Conservation (phyloP, 2,888 invertebrate genomes). For the Tachina lurida region DNA sequence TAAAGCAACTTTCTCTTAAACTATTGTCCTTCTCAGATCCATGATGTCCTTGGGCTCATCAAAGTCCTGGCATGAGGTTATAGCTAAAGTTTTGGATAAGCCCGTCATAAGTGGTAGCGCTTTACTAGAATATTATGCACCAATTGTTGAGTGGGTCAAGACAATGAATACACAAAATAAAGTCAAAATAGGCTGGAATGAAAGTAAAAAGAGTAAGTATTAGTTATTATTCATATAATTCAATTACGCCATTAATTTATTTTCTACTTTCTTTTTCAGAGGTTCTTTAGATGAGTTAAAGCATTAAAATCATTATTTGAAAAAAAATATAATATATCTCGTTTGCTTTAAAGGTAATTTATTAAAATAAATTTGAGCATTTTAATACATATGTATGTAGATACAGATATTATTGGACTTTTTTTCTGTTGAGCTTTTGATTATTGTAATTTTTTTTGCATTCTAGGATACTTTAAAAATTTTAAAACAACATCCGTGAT, state of each 20-base stretch:
- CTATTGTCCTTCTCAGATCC: slow-evolving; percentile 78
- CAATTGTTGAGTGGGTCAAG: slow-evolving; percentile 81
- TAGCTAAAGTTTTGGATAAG: slow-evolving; percentile 88
- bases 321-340: not conserved
- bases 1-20: not conserved
- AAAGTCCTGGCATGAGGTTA: slow-evolving; percentile 90
- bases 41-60: slow-evolving; percentile 87
- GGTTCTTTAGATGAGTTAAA: slow-evolving; percentile 61
- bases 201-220: slow-evolving; percentile 78
- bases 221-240: not conserved
- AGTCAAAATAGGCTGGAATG: slow-evolving; percentile 79
- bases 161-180: slow-evolving; percentile 75
- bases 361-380: too few species aligned
- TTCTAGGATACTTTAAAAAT: too few species aligned
- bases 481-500: too few species aligned
- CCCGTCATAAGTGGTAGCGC: slow-evolving; percentile 89
- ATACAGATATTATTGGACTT: too few species aligned
- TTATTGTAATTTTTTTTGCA: too few species aligned
- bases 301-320: not conserved
- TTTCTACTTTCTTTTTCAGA: slow-evolving; percentile 59
- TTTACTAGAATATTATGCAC: slow-evolving; percentile 90
- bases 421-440: too few species aligned
- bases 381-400: too few species aligned
- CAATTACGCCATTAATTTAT: not conserved
- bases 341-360: too few species aligned